Base-by-base conservation (phyloP, 2,888 invertebrate species). In the Phania funesta region DNA sequence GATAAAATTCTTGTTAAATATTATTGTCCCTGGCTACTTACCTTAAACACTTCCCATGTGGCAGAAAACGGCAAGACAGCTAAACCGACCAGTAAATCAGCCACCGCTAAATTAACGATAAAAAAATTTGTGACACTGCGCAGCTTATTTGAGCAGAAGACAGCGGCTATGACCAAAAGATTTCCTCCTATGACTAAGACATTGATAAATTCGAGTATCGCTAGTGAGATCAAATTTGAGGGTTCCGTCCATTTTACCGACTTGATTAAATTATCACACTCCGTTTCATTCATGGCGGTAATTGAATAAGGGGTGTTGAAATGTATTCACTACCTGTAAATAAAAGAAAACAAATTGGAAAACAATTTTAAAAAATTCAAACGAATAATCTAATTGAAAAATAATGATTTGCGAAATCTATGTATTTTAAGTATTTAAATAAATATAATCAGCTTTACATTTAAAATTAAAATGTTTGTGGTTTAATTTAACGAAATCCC, bases 21-120 rank as follows among this genome's bases (percentile, higher is more conserved):
- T 58, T 22, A n/a, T 52, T 22, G 20, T 11, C 16, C 11, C 7
- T 3, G n/a, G 8, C 32, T 41, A 86, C 91, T 91, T 87, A 96
- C 96, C 94, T 96, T 95, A 90, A 95, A 96, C 8, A 98, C 97
- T 91, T 98, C 98, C 93, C 97, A 96, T 22, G 97, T 96, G 68
- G 98, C 96, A 26, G 98, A 98, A 92, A 99, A 99, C 1, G 99
- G 99, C 86, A 99, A 93, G 60, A 99, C 98, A 22, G 97, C 96
- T 6, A 98, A 92, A 1, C 99, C 99, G n/a, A 99, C 97, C 88
- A 98, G 93, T 81, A 99, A 93, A 92, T 99, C 99, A 54, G 99
- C 98, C 20, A 98, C 96, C 0, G 99, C 99, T 88, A 99, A 93
- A 56, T 98, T 98, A 83, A 98, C 97, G 90, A 99, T 98, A 93